Base-by-base conservation (phyloP, 1,140 invertebrate genomes). In the Atta colombica region DNA sequence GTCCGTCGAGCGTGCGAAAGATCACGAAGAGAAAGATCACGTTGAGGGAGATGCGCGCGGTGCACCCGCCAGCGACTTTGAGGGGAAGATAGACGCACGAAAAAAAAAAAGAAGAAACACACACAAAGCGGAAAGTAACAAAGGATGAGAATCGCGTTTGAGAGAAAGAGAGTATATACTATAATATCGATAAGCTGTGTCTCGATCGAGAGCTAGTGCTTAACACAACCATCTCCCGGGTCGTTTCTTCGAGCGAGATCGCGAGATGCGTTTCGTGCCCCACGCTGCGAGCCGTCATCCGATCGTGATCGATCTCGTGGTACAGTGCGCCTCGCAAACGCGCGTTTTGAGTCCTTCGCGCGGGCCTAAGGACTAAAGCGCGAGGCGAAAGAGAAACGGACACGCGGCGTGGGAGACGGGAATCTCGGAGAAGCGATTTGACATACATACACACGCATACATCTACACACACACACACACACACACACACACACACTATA, bases 61-160 rank as follows among this genome's bases (percentile, higher is more conserved):
- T 88, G 89, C 39, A 87, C 92, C 91, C 92, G 93, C 92, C 93
- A 93, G 94, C 91, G 88, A 91, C 91, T 93, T 93, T 91, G 91
- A 92, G 91, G 91, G 92, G 92, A 93, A 92, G 90, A 92, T 90
- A 88, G 91, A 93, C 87, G 89, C 88, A 92, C 82, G 90, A 92
- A 87, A 61, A 65, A 87, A 75, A n/a, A 58, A 75, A 55, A 60
- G 35, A 28, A 77, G 4, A 35, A 14, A 69, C n/a, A 69, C n/a
- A 69, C 66, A 63, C 35, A 68, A 82, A 90, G 89, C 81, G 81
- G 89, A 87, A 87, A 92, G 86, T 92, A 92, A 89, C 85, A 89
- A 89, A 89, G 84, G 60, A 85, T 84, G 72, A 39, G 58, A 91
- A 85, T 90, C 68, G 87, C 77, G 87, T 82, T 87, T 92, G 77